Evolutionary conservation across 2,113 vertebrate genomes (phyloP).

Genomic region (Otocyon megalotis): DNA sequence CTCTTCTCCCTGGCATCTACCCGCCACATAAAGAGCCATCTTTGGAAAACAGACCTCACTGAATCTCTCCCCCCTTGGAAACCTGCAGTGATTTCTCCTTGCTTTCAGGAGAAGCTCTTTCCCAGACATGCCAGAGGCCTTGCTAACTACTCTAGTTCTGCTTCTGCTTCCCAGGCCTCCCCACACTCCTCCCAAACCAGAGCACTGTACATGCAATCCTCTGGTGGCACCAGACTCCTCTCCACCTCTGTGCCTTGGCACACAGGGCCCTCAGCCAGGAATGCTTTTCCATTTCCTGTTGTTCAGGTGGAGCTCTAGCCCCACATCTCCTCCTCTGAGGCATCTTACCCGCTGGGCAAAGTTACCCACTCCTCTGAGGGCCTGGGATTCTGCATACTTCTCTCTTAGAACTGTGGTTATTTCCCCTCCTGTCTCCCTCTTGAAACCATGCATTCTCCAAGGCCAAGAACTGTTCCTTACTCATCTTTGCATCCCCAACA

Average conservation of each 20-base stretch:
- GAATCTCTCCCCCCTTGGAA: neutral
- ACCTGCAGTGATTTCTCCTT: neutral
- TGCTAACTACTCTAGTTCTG: neutral
- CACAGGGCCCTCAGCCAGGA: neutral
- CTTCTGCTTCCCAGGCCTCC: neutral
- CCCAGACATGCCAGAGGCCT: too few relatives aligned
- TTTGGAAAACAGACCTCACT: neutral
- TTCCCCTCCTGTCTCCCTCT: neutral
- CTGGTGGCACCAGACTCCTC: neutral
- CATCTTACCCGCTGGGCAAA: neutral
- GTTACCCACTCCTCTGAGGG: neutral
- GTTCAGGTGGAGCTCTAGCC: neutral
- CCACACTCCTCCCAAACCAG: neutral
- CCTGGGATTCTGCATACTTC: neutral
- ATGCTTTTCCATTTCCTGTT: neutral
- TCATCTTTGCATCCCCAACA: neutral
- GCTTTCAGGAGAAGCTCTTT: neutral
- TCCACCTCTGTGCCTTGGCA: neutral
- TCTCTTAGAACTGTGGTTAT: neutral
- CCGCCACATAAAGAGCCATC: neutral
- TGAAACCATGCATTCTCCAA: neutral
- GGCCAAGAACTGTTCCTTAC: neutral
- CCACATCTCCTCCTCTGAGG: neutral
- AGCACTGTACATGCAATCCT: neutral
- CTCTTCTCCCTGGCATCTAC: neutral